Evolutionary conservation across 2,888 invertebrate genomes (phyloP), one percentile per base, ranked within the genome.

Genomic region (Gymnocheta viridis): DNA sequence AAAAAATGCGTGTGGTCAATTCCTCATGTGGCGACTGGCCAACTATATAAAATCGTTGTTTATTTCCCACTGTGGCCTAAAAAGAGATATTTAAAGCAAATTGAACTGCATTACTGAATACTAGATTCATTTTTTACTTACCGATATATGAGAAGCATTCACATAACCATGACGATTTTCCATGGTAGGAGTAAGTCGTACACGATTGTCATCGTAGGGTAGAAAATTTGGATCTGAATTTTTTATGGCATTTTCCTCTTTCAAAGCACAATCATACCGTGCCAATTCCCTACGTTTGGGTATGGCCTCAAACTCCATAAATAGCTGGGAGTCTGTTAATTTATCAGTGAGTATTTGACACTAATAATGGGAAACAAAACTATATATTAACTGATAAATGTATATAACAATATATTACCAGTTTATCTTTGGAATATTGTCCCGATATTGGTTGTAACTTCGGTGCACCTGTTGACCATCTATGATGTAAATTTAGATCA

Each of bases 91-190:
- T 38, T 1, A 66, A 17, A 29, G 14, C 0, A 22, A n/a, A 29
- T 0, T 51, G 14, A 2, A 19, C 9, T n/a, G 10, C 5, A 12
- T n/a, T 9, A 22, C 1, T 24, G 12, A 32, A 6, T n/a, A n/a
- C 14, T 51, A 27, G 38, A 54, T 41, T n/a, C 5, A 0, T 38
- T 44, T 56, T 14, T 2, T 14, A 82, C 87, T 90, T 91, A 97
- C 97, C 88, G 96, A 96, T 84, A 98, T 95, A 89, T 97, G 96
- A 2, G 97, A 98, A 1, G 98, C 98, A 93, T 98, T 98, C 86
- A 98, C 96, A 89, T 98, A 98, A 14, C 98, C 98, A 89, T 94
- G 94, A 72, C 96, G 95, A 92, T 98, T 98, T 87, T 94, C 94
- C 88, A 96, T 95, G 10, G 95, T 94, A 6, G 98, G 96, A n/a